A percentile compares a stretch with the other conserved stretches of the same genome.
These are phyloP conservation scores for Yponomeuta evonymella DNA, from an alignment of 2,888 invertebrate genomes.

Conservation along the genomic window DNA sequence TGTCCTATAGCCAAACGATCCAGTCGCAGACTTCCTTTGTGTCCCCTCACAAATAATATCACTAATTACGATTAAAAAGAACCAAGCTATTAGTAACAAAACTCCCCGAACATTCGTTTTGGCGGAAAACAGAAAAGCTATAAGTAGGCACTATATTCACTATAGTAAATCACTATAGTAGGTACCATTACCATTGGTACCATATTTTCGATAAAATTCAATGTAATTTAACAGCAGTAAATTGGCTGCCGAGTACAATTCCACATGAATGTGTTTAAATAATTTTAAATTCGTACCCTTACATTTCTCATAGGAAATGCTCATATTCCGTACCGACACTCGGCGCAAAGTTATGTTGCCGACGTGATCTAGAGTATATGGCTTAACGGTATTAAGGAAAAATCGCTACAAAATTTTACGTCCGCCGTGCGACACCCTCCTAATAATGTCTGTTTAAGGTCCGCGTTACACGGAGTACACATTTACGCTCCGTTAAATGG, in stretches of 20 bases:
- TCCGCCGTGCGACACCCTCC: constrained; percentile 62
- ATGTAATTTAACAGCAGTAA: neutral
- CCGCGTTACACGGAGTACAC: constrained; percentile 72
- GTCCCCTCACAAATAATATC: constrained; percentile 55
- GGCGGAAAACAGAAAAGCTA: neutral
- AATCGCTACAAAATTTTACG: constrained; percentile 73
- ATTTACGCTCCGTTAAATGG: constrained; percentile 75
- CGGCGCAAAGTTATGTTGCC: constrained; percentile 45
- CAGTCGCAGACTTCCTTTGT: constrained; percentile 56
- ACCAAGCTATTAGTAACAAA: constrained; percentile 27
- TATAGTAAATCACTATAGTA: too few relatives aligned
- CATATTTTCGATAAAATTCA: neutral
- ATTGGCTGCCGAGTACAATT: constrained; percentile 5
- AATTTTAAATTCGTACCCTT: neutral
- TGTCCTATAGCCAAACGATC: constrained; percentile 52
- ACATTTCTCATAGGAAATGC: constrained; percentile 1
- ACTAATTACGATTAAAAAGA: constrained; percentile 65
- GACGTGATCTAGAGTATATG: constrained; percentile 58
- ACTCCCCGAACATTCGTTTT: neutral
- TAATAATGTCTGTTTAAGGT: constrained; percentile 75
- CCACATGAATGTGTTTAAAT: neutral
- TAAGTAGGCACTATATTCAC: neutral
- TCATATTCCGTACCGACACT: constrained; percentile 13
- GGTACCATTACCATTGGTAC: too few relatives aligned
- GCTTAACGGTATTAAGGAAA: constrained; percentile 60